Evolutionary conservation across 2,113 vertebrate species (phyloP).

Genomic region (Nyctibius bracteatus): DNA sequence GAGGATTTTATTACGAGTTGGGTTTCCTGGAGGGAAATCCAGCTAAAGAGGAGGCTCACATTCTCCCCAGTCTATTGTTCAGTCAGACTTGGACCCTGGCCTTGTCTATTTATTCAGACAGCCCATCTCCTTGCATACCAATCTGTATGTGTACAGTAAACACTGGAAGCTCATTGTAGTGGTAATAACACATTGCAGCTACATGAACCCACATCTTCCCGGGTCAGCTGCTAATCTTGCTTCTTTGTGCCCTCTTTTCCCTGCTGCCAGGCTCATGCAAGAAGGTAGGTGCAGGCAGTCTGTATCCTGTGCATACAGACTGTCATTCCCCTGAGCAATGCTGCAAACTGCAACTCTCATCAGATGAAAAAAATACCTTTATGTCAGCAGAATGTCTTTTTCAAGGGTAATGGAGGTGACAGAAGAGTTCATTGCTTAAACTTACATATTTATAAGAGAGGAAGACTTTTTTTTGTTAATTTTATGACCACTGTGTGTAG

Average conservation of each 20-base stretch:
- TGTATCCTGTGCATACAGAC: background rate
- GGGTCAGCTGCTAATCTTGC: background rate
- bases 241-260: background rate
- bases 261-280: background rate
- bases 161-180: background rate
- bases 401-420: background rate
- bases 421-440: background rate
- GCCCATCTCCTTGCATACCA: slow-evolving; percentile 29
- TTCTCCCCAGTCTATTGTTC: slow-evolving; percentile 57
- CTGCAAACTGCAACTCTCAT: background rate
- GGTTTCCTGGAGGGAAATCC: slow-evolving; percentile 68
- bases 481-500: background rate
- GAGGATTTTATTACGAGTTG: slow-evolving; percentile 29
- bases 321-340: background rate
- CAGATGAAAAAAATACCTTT: background rate
- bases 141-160: slow-evolving; percentile 28
- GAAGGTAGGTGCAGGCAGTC: background rate
- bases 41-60: slow-evolving; percentile 22
- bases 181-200: background rate
- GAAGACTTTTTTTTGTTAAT: background rate
- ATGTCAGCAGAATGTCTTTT: background rate
- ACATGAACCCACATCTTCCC: background rate
- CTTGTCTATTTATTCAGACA: slow-evolving; percentile 41
- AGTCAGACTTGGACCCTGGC: background rate
- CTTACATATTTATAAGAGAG: background rate